Conservation (phyloP, 2,797 vertebrate species). For the Orientallactaga sibirica region DNA sequence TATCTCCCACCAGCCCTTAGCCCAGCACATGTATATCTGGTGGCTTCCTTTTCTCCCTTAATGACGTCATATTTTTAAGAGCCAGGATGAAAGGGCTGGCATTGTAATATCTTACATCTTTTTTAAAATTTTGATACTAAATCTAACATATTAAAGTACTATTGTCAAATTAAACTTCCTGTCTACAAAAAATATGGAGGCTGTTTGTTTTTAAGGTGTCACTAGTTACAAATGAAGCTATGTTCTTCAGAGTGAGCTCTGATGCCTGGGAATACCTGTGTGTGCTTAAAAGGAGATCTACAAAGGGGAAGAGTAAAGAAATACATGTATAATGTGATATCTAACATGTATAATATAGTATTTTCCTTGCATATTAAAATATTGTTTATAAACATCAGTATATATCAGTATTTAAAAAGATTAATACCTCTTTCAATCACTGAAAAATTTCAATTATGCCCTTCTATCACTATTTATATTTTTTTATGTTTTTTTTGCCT, state of each 20-base stretch:
- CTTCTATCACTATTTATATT: not conserved
- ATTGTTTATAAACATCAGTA: not conserved
- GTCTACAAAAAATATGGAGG: not conserved
- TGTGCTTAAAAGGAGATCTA: conserved; percentile 3
- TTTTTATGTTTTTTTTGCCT: no score
- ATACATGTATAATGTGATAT: not conserved
- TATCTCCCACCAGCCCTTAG: not conserved
- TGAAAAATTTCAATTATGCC: conserved; percentile 12
- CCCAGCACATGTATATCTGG: not conserved
- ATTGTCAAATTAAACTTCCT: not conserved
- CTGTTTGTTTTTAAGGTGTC: not conserved
- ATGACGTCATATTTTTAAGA: not conserved
- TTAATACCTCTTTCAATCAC: conserved; percentile 1
- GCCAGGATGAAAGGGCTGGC: not conserved
- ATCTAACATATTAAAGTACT: not conserved
- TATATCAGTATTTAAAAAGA: conserved; percentile 22
- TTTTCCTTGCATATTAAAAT: conserved; percentile 25
- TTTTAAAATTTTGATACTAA: not conserved
- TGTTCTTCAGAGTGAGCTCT: conserved; percentile 3
- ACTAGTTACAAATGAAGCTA: not conserved
- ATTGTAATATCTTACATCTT: not conserved
- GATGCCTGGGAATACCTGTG: not conserved
- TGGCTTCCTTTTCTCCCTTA: not conserved
- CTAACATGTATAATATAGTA: not conserved
- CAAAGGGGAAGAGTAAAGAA: not conserved